Evolutionary conservation across 2,113 vertebrate genomes (phyloP), one percentile per base, ranked within the genome.

Genomic region (Narcine bancroftii): DNA sequence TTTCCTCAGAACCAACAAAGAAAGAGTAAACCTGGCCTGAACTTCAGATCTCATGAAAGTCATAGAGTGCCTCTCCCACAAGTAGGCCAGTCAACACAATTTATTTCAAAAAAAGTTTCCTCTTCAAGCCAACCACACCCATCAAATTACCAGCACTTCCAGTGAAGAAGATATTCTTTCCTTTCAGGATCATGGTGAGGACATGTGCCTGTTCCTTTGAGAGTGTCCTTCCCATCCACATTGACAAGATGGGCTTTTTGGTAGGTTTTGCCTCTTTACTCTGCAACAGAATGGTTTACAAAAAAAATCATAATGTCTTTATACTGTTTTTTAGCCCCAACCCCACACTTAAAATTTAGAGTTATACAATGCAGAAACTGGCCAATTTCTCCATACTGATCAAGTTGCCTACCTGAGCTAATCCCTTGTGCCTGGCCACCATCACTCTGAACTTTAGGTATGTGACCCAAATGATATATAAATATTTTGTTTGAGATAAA

Each of bases 111-210:
- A n/a, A 87, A 24, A 69, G 7, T 63, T 33, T 45, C 65, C 42
- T 69, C 65, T 42, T 24, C 6, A 42, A 89, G 17, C n/a, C 36
- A 36, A 92, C n/a, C 4, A 50, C 15, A 21, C 2, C 47, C 10
- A 60, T 3, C 36, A 7, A 63, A 47, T 93, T 75, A 99, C 99
- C 99, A 93, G 99, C 99, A 50, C 98, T 99, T 92, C 99, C 99
- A 0, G 99, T 99, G 93, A 99, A 99, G 96, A 99, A 99, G 92
- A 99, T 92, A 45, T 97, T 99, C 95, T 96, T 98, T 19, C 99
- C 97, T 10, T 96, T 96, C 39, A 97, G 93, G 92, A 98, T 97
- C 0, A 95, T 96, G 15, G 93, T 92, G 91, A 99, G 95, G 93
- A 99, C 97, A 0, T 96, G 96, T 0, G 96, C 95, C 95, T 99